Conservation (phyloP, 2,113 vertebrate genomes). For the Cyprichromis sp. region DNA sequence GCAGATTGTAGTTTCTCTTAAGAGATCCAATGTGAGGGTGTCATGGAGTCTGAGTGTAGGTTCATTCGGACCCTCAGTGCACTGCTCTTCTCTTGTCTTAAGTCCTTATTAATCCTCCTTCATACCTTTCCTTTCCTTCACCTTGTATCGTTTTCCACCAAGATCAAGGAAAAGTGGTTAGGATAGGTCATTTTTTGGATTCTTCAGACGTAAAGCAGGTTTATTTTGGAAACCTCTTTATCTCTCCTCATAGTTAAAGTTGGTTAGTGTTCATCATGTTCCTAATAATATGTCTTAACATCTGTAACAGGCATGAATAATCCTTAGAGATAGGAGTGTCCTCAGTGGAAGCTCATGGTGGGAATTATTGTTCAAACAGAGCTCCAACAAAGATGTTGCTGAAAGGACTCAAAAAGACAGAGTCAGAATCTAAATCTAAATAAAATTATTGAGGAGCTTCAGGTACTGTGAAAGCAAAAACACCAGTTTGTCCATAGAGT, state of each 20-base stretch:
- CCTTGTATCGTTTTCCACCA: rapidly evolving
- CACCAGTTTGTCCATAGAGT: background rate
- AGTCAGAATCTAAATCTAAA: background rate
- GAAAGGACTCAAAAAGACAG: too few species aligned
- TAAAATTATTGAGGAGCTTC: background rate
- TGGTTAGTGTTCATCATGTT: background rate
- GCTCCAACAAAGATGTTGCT: rapidly evolving
- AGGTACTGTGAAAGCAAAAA: background rate
- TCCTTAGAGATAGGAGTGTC: rapidly evolving
- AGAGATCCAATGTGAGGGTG: rapidly evolving
- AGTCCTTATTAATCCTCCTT: rapidly evolving
- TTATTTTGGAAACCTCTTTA: rapidly evolving
- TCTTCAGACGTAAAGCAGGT: rapidly evolving
- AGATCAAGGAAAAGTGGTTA: rapidly evolving
- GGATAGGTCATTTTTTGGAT: background rate
- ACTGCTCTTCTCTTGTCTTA: rapidly evolving
- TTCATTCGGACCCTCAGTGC: rapidly evolving
- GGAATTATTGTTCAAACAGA: rapidly evolving
- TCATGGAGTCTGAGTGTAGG: background rate
- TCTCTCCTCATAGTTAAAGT: rapidly evolving
- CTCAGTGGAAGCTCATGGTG: rapidly evolving
- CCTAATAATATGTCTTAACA: background rate
- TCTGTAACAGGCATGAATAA: rapidly evolving
- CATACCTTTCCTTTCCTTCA: rapidly evolving
- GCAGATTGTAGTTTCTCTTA: background rate